Percentiles rank a stretch among this genome's conserved stretches.
Evolutionary conservation across 2,113 vertebrate species (phyloP).

Genomic region (Pontoporia blainvillei): DNA sequence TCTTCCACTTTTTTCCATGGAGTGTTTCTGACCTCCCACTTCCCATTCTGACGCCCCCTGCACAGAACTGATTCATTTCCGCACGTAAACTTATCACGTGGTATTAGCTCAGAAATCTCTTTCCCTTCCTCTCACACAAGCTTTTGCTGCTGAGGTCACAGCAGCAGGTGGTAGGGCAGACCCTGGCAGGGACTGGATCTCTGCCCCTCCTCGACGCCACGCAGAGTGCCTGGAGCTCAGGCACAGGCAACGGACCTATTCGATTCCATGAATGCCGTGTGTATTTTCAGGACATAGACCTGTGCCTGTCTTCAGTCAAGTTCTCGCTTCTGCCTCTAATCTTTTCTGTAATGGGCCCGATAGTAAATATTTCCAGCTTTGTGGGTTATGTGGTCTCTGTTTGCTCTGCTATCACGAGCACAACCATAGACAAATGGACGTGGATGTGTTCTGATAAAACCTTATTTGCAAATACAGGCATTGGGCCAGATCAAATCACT

Average conservation of each 20-base stretch:
- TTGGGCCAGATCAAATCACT: not conserved
- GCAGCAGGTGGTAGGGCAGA: not conserved
- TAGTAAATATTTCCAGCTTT: not conserved
- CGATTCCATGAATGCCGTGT: not conserved
- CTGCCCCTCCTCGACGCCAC: not conserved
- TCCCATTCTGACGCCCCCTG: not conserved
- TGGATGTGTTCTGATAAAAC: not conserved
- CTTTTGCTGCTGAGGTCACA: not conserved
- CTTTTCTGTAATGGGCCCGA: not conserved
- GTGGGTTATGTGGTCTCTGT: not conserved
- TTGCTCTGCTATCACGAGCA: not conserved
- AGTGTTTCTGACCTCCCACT: not conserved
- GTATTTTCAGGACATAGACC: not conserved
- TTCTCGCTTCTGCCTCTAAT: not conserved
- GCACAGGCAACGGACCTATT: not conserved
- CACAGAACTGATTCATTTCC: not conserved
- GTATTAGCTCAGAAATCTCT: not conserved
- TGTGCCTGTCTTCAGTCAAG: not conserved
- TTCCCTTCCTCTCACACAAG: not conserved
- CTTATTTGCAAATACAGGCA: not conserved
- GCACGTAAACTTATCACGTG: not conserved
- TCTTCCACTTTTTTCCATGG: constrained; percentile 14
- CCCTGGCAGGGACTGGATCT: not conserved
- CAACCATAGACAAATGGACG: not conserved
- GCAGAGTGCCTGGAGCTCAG: not conserved